These are phyloP conservation scores for Verasper variegatus DNA, from an alignment of 2,113 vertebrate genomes.

Conservation along the genomic window DNA sequence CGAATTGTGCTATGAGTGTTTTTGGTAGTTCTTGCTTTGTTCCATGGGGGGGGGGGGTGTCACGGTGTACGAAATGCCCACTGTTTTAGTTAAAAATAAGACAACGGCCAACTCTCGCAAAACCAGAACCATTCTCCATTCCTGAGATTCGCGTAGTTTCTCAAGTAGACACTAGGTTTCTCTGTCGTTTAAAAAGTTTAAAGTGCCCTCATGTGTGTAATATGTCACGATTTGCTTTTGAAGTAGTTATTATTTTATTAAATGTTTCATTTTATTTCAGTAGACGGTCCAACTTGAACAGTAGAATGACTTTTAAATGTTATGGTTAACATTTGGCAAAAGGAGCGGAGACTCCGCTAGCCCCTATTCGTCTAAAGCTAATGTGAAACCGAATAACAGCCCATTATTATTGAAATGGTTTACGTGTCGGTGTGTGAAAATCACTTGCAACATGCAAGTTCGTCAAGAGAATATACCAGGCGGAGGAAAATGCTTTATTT, in stretches of 20 bases:
- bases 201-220: slow-evolving; percentile 43
- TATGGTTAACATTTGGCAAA: slow-evolving; percentile 41
- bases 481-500: slow-evolving; percentile 31
- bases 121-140: slow-evolving; percentile 11
- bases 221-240: slow-evolving; percentile 8
- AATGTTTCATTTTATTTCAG: slow-evolving; percentile 42
- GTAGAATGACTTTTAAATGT: slow-evolving; percentile 55
- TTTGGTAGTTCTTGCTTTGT: not conserved
- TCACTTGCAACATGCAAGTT: slow-evolving; percentile 63
- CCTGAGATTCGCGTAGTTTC: slow-evolving; percentile 14
- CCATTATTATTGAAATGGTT: slow-evolving; percentile 23
- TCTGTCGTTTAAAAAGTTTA: not conserved
- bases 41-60: not conserved
- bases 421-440: slow-evolving; percentile 39
- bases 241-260: slow-evolving; percentile 43
- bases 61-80: not conserved
- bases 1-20: too few relatives aligned
- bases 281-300: slow-evolving; percentile 72
- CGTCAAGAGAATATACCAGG: slow-evolving; percentile 77
- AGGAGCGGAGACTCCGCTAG: slow-evolving; percentile 34
- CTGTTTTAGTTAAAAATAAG: not conserved
- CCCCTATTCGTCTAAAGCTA: slow-evolving; percentile 38
- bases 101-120: slow-evolving; percentile 33
- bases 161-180: not conserved
- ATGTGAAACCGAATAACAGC: slow-evolving; percentile 56